These are phyloP conservation scores for Platygyra sinensis DNA, from an alignment of 64 coral and sea anemone genomes.

Conservation along the genomic window DNA sequence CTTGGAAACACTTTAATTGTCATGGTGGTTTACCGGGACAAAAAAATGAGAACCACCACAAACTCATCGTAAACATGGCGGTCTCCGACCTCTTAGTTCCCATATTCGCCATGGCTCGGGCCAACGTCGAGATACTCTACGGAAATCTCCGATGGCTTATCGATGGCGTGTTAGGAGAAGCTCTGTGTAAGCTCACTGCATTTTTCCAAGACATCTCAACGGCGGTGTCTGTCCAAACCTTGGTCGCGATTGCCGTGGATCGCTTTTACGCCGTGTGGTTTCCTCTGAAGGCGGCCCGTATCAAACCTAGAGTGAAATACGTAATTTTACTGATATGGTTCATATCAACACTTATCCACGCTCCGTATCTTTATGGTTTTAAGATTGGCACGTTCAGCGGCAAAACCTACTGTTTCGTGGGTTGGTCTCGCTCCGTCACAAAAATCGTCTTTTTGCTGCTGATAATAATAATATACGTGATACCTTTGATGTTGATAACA, in stretches of 20 bases:
- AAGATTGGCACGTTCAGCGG: not conserved
- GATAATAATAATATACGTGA: too few relatives aligned
- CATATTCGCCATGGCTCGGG: slow-evolving; percentile 41
- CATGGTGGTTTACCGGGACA: slow-evolving; percentile 39
- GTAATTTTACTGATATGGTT: not conserved
- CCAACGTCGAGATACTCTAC: too few relatives aligned
- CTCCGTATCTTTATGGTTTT: slow-evolving; percentile 5
- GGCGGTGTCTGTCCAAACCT: slow-evolving; percentile 30
- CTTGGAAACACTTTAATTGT: slow-evolving; percentile 32
- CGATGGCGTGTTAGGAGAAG: slow-evolving; percentile 27
- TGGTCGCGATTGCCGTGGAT: slow-evolving; percentile 39
- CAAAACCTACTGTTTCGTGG: not conserved
- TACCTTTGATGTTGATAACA: not conserved
- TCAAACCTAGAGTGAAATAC: slow-evolving; percentile 23
- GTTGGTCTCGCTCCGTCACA: not conserved
- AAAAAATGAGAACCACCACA: slow-evolving; percentile 45
- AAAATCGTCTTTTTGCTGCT: not conserved
- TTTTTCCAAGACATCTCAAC: slow-evolving; percentile 47
- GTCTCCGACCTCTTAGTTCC: slow-evolving; percentile 51
- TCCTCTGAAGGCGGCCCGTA: slow-evolving; percentile 14
- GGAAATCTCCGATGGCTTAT: slow-evolving; percentile 34
- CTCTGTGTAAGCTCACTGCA: slow-evolving; percentile 37
- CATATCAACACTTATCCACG: not conserved
- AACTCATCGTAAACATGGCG: slow-evolving; percentile 67
- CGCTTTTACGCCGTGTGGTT: slow-evolving; percentile 64